Evolutionary conservation across 2,113 vertebrate genomes (phyloP), one percentile per base, ranked within the genome.

Genomic region (Pygoscelis antarcticus): DNA sequence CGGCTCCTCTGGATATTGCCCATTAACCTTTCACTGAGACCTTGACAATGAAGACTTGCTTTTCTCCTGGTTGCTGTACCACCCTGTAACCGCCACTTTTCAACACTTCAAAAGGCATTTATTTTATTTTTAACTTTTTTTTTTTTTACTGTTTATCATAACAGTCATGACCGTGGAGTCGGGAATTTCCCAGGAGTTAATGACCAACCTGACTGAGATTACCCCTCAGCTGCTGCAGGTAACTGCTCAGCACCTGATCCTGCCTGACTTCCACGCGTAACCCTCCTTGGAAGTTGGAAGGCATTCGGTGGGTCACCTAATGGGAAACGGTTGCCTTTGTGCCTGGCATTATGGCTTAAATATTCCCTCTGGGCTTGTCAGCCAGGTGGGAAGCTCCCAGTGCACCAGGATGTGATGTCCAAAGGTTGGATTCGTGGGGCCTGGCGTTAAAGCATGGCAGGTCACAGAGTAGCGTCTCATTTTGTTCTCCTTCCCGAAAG

Each of bases 251-350:
- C 58, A 29, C 55, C 75, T 9, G 5, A 22, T 40, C 79, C 77
- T 80, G 6, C 54, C 54, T 15, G n/a, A 10, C 10, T 16, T 47
- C 83, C n/a, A 16, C 1, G 16, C 2, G 1, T 13, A 44, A 36
- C 30, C 82, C 51, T 51, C 29, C 32, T 32, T 30, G 68, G 66
- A 42, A 72, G 66, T 1, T 32, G 44, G 74, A 64, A 68, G 62
- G 46, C 3, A 2, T 54, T 40, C 0, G 1, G 20, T 18, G 44
- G 14, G 11, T 72, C n/a, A 10, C 21, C 25, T 32, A 4, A 10
- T 21, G 58, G 52, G 79, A 88, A 77, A 26, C 6, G 30, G 27
- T n/a, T n/a, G n/a, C 36, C 36, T 68, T 58, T 44, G 47, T 44
- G 46, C 40, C 40, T 55, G n/a, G 17, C 15, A 7, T 29, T 11